A percentile compares a stretch with the other conserved stretches of the same genome.
These are phyloP conservation scores for Tolypeutes matacus DNA, from an alignment of 2,797 vertebrate species.

Conservation along the genomic window DNA sequence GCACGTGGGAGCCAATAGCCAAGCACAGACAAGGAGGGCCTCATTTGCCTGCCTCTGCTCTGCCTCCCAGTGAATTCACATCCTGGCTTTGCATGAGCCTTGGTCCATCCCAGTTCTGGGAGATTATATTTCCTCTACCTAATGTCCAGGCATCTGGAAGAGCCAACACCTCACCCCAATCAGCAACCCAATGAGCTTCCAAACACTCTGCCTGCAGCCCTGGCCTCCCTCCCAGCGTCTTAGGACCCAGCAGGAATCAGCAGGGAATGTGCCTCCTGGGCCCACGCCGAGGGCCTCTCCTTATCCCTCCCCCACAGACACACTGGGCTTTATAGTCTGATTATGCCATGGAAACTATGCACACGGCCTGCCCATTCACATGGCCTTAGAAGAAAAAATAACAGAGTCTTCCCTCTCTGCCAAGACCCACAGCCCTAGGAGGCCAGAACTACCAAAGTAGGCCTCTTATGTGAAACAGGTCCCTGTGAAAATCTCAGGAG, in stretches of 20 bases:
- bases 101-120: background rate
- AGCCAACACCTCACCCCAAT: background rate
- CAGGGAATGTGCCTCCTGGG: conserved; percentile 69
- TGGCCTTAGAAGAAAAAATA: conserved; percentile 81
- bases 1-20: background rate
- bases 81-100: background rate
- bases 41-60: background rate
- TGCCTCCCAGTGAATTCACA: background rate
- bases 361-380: conserved; percentile 80
- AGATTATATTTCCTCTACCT: conserved; percentile 52
- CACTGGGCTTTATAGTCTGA: conserved; percentile 79
- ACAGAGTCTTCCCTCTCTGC: conserved; percentile 67
- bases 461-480: conserved; percentile 70
- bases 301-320: conserved; percentile 76
- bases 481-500: conserved; percentile 65
- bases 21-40: background rate
- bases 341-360: conserved; percentile 85
- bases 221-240: background rate
- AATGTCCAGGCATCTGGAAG: background rate
- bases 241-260: conserved; percentile 57
- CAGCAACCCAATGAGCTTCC: conserved; percentile 47
- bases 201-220: background rate
- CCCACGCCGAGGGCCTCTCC: conserved; percentile 63
- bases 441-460: conserved; percentile 16
- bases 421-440: conserved; percentile 71